Evolutionary conservation across 2,797 vertebrate species (phyloP).

Genomic region (Eulemur albifrons): DNA sequence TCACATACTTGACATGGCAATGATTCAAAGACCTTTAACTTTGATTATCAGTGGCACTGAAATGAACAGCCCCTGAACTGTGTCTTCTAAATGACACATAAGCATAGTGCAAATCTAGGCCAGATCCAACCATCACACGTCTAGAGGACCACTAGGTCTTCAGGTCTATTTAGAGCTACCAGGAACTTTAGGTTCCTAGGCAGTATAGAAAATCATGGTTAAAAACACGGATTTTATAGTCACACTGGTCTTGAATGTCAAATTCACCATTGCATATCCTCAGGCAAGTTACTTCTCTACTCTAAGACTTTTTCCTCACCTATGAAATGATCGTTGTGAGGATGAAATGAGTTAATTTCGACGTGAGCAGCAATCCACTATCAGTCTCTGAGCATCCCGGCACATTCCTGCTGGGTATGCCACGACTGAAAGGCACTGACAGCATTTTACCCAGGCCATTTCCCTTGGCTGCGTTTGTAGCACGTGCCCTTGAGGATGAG

Average conservation of each 20-base stretch:
- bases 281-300: background rate
- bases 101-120: background rate
- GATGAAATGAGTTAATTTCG: slow-evolving; percentile 13
- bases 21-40: slow-evolving; percentile 49
- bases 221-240: slow-evolving; percentile 37
- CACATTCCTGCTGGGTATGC: background rate
- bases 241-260: slow-evolving; percentile 38
- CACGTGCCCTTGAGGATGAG: slow-evolving; percentile 5
- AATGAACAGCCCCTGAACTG: slow-evolving; percentile 20
- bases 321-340: slow-evolving; percentile 14
- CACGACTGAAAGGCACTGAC: slow-evolving; percentile 10
- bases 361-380: background rate
- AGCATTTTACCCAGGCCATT: background rate
- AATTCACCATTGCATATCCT: background rate
- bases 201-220: slow-evolving; percentile 21
- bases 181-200: background rate
- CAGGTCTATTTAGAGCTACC: background rate
- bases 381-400: background rate
- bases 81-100: slow-evolving; percentile 47
- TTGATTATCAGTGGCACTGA: slow-evolving; percentile 34
- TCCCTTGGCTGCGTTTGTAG: background rate
- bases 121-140: background rate
- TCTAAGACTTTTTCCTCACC: background rate
- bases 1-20: background rate
- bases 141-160: background rate